phyloP scores from a whole-genome alignment of 2,888 invertebrate species.

The Globia sparganii region DNA sequence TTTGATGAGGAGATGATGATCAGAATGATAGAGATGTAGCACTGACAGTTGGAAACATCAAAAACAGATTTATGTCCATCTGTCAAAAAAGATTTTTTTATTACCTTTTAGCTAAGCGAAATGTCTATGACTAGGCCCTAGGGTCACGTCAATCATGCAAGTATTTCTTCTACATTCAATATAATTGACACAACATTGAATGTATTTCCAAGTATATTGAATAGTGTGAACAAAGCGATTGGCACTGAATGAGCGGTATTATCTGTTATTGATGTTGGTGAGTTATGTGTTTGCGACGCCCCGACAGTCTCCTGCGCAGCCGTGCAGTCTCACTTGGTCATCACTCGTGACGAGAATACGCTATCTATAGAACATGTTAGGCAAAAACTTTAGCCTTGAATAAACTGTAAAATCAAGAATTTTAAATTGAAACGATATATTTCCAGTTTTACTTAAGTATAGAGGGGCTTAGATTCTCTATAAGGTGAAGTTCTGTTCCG shows the following conservation, averaged over 20 bases:
- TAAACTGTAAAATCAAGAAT: slow-evolving; percentile 19
- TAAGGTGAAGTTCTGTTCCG: background rate
- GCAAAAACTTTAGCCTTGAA: slow-evolving; percentile 51
- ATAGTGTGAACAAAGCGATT: slow-evolving; percentile 73
- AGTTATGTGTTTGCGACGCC: slow-evolving; percentile 79
- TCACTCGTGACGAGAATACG: slow-evolving; percentile 78
- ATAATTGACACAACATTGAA: slow-evolving; percentile 37
- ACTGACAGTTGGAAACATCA: background rate
- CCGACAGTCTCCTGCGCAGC: slow-evolving; percentile 73
- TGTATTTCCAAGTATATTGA: slow-evolving; percentile 55
- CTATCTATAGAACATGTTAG: slow-evolving; percentile 51
- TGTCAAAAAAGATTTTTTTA: background rate
- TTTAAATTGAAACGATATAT: slow-evolving; percentile 22
- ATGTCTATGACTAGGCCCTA: background rate
- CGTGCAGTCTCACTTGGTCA: slow-evolving; percentile 81
- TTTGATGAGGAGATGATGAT: background rate
- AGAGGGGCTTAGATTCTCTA: background rate
- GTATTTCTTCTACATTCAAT: slow-evolving; percentile 19
- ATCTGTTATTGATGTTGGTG: slow-evolving; percentile 77
- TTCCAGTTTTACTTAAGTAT: background rate
- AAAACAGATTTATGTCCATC: background rate
- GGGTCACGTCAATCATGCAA: slow-evolving; percentile 1
- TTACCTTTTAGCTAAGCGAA: background rate
- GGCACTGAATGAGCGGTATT: slow-evolving; percentile 81
- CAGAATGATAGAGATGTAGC: background rate